Base-by-base conservation (phyloP, 2,113 vertebrate species). In the Hirundichthys speculiger region DNA sequence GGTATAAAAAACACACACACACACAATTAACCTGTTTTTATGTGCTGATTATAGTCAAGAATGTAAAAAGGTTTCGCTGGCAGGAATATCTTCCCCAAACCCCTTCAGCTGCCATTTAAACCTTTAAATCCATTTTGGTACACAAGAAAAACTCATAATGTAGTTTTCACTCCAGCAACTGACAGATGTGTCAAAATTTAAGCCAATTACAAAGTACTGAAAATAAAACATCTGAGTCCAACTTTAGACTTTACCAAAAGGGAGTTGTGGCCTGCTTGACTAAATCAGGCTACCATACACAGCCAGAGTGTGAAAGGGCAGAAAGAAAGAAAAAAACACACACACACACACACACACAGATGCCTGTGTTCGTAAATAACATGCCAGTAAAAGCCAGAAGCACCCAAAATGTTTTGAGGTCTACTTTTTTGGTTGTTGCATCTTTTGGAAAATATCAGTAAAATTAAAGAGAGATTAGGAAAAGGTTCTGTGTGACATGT, bases 131-230 rank as follows among this genome's bases (percentile, higher is more conserved):
- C 52, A 56, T 59, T 45, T 24, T 49, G 9, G 2, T n/a, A 19
- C 39, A 41, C 15, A 27, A 14, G n/a, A 69, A 24, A 54, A 46
- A 19, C 22, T 39, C 50, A 6, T 27, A n/a, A 40, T 24, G 14
- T 5, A 38, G 27, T 57, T 74, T 63, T 50, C 20, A 58, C 34
- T 38, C 11, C 27, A 22, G 41, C 5, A 75, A 24, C 66, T 51
- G 62, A 45, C 50, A 67, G 61, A 68, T 79, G 69, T 66, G 67
- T 55, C 40, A 63, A 12, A 67, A 55, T 73, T 78, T 43, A 64
- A 41, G 13, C 1, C 38, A 69, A 56, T 76, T 69, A 65, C 49
- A 64, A 64, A 73, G 51, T 10, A 18, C 46, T 49, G 42, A 15
- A 73, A 73, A 80, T 63, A 67, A 71, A 73, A 66, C 34, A 47